phyloP scores from a whole-genome alignment of 2,888 invertebrate species.

The Torymus aiolomorphi region DNA sequence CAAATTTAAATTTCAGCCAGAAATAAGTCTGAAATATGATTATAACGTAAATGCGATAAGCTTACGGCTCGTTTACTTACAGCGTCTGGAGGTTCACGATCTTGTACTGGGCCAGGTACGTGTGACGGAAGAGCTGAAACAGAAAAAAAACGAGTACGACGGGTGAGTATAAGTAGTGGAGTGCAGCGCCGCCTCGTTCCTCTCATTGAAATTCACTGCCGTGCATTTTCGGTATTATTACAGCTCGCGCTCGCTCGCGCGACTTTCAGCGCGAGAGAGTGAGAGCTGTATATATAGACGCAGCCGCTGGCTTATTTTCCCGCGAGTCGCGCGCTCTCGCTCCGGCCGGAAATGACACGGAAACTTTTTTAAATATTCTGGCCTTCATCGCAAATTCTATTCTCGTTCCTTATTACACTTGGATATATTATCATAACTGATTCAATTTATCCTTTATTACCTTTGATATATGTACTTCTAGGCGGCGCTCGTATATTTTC shows the following conservation, averaged over 20 bases:
- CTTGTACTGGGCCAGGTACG: constrained; percentile 85
- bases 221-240: constrained; percentile 41
- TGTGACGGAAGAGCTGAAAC: constrained; percentile 86
- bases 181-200: background rate
- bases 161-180: no score
- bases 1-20: constrained; percentile 69
- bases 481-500: no score
- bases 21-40: constrained; percentile 70
- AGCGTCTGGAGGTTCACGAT: constrained; percentile 81
- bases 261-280: background rate
- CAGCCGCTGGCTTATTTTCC: constrained; percentile 5
- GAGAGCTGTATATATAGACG: no score
- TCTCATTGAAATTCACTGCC: constrained; percentile 50
- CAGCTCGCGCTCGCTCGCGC: background rate
- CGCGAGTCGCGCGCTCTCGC: background rate
- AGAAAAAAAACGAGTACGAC: constrained; percentile 59
- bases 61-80: constrained; percentile 71
- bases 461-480: constrained; percentile 4
- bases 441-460: constrained; percentile 39
- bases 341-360: constrained; percentile 29
- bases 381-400: constrained; percentile 34
- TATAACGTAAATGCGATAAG: constrained; percentile 68
- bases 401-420: constrained; percentile 36
- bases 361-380: constrained; percentile 45
- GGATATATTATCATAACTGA: constrained; percentile 39